phyloP scores from a whole-genome alignment of 2,113 vertebrate genomes.

The Sphyrna mokarran region DNA sequence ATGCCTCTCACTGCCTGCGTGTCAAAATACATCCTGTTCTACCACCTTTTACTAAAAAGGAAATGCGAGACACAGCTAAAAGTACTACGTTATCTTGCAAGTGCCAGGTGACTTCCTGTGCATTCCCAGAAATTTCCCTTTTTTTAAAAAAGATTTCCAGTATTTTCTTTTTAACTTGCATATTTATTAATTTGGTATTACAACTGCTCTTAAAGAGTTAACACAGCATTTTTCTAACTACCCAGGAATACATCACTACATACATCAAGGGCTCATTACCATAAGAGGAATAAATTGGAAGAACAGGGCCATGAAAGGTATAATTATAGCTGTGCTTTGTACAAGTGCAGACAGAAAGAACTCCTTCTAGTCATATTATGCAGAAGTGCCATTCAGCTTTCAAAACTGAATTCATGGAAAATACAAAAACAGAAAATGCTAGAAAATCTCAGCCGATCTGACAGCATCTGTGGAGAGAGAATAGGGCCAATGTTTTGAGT shows the following conservation, averaged over 20 bases:
- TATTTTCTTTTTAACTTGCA: background rate
- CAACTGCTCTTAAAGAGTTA: background rate
- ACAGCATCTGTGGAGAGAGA: too few species aligned
- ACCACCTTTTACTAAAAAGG: background rate
- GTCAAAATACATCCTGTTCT: background rate
- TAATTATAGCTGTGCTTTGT: background rate
- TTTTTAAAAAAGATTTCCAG: background rate
- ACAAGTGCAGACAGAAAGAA: background rate
- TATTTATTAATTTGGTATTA: background rate
- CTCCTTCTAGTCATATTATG: background rate
- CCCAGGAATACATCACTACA: background rate
- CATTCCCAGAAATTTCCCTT: background rate
- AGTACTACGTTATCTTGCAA: background rate
- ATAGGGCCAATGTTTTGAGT: too few species aligned
- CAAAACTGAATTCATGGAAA: background rate
- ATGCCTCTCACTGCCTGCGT: background rate
- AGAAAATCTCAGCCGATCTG: too few species aligned
- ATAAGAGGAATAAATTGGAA: background rate
- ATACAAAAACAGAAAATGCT: background rate
- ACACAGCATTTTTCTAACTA: background rate
- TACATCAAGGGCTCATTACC: background rate
- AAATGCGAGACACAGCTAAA: background rate
- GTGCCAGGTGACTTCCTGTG: background rate
- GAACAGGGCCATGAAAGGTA: background rate
- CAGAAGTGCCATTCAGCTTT: background rate